Evolutionary conservation across 2,797 vertebrate genomes (phyloP).

Genomic region (Arnoldichthys spilopterus): DNA sequence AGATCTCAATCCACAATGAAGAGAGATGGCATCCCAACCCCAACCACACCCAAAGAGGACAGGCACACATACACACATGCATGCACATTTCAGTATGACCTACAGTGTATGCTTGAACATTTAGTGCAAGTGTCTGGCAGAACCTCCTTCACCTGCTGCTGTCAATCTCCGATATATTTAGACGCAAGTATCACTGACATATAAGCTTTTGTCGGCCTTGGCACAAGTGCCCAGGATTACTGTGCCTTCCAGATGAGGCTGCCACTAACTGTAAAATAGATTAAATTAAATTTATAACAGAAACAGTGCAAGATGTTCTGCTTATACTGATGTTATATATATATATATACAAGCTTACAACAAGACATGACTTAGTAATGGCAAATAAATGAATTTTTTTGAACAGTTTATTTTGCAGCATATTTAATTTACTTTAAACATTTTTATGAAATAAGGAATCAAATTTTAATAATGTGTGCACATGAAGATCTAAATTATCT

Average conservation of each 20-base stretch:
- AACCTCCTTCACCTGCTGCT: slow-evolving; percentile 71
- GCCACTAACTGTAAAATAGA: slow-evolving; percentile 9
- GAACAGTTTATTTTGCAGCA: no score
- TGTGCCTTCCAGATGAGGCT: slow-evolving; percentile 56
- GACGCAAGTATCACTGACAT: slow-evolving; percentile 74
- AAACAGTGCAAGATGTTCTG: slow-evolving; percentile 21
- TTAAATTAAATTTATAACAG: slow-evolving; percentile 8
- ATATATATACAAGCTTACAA: no score
- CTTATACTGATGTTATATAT: no score
- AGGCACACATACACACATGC: slow-evolving; percentile 31
- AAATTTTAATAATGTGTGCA: no score
- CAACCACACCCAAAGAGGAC: slow-evolving; percentile 52
- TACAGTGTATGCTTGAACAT: slow-evolving; percentile 28
- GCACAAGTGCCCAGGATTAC: slow-evolving; percentile 69
- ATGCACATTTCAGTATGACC: slow-evolving; percentile 7
- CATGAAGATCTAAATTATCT: no score
- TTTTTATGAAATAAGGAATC: no score
- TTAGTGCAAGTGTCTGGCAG: slow-evolving; percentile 59
- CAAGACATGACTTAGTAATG: no score
- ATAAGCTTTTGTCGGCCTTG: slow-evolving; percentile 84
- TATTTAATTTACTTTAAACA: no score
- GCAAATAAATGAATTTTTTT: no score
- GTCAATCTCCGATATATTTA: slow-evolving; percentile 75
- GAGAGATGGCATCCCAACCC: slow-evolving; percentile 47
- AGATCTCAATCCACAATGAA: slow-evolving; percentile 66